Conservation (phyloP, 2,797 vertebrate genomes). For the Chrysolophus pictus region DNA sequence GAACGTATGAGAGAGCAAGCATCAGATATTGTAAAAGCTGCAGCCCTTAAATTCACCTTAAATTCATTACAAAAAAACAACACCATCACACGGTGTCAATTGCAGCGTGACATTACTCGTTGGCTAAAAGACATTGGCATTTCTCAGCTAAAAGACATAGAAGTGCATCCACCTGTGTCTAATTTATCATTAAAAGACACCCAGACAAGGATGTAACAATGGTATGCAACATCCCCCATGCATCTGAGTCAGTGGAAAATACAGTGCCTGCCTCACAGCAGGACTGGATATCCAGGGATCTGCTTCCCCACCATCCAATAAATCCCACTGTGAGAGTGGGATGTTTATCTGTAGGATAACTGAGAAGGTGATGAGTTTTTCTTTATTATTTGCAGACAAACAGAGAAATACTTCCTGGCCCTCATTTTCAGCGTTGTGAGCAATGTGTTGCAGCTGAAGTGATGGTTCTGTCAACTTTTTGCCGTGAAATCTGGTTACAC, state of each 20-base stretch:
- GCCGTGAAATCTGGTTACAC: not conserved
- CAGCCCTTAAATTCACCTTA: not conserved
- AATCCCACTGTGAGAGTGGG: not conserved
- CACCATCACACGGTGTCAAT: not conserved
- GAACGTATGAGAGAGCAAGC: not conserved
- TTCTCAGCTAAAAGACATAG: not conserved
- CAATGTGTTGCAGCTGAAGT: not conserved
- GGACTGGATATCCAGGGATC: not conserved
- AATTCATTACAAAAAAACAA: not conserved
- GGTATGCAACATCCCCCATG: not conserved
- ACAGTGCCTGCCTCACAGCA: not conserved
- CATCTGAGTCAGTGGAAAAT: not conserved
- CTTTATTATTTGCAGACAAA: too few relatives aligned
- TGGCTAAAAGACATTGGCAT: not conserved
- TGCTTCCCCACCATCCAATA: not conserved
- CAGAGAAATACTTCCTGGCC: not conserved
- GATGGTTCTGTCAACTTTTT: not conserved
- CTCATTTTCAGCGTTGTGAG: not conserved
- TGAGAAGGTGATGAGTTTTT: not conserved
- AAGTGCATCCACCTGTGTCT: accelerated
- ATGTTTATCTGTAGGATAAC: not conserved
- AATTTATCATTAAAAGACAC: not conserved
- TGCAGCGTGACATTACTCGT: not conserved
- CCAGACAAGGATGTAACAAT: not conserved
- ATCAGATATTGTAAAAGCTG: not conserved